These are phyloP conservation scores for Eueides isabella DNA, from an alignment of 1,140 invertebrate species.

Conservation along the genomic window DNA sequence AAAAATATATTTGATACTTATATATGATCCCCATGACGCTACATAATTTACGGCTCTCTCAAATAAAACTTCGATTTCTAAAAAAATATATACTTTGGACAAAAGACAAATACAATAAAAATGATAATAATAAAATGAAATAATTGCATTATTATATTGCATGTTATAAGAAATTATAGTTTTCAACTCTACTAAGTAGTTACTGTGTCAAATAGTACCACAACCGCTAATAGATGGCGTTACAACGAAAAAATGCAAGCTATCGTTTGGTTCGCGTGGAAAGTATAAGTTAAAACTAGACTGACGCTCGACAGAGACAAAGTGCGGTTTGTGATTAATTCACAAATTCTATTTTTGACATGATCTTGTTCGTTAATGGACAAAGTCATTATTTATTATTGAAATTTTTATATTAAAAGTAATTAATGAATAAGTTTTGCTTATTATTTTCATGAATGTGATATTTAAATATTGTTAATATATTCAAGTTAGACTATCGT, in stretches of 20 bases:
- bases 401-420: too few species aligned
- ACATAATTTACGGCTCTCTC: too few species aligned
- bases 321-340: conserved; percentile 5
- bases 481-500: too few species aligned
- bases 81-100: too few species aligned
- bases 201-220: not conserved
- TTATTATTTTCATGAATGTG: too few species aligned
- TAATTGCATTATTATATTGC: too few species aligned
- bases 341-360: not conserved
- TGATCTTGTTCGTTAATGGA: not conserved
- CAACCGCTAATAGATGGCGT: not conserved
- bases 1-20: too few species aligned
- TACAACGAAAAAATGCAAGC: conserved; percentile 1
- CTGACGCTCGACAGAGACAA: not conserved
- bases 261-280: conserved; percentile 1
- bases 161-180: not conserved
- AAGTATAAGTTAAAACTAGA: not conserved
- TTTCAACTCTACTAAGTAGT: not conserved
- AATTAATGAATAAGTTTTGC: too few species aligned
- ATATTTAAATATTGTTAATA: too few species aligned
- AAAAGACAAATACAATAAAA: too few species aligned
- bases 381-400: not conserved
- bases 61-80: too few species aligned
- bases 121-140: not conserved
- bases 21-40: too few species aligned